phyloP scores from a whole-genome alignment of 2,888 invertebrate species.

The Cryptocheilus praepositus region DNA sequence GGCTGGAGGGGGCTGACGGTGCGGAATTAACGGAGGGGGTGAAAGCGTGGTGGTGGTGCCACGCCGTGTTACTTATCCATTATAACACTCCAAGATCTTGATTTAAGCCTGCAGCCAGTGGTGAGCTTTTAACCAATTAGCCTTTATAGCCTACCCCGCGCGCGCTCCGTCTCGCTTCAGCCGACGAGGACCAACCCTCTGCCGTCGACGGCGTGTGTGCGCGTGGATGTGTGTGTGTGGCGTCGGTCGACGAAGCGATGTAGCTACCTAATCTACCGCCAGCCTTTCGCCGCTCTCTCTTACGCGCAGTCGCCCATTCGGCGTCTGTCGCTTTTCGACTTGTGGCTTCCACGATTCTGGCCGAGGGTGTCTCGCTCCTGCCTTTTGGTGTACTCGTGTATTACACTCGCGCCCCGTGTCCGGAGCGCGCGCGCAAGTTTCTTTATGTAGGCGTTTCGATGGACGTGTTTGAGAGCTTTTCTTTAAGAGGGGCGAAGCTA shows the following conservation, averaged over 20 bases:
- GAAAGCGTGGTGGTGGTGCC: constrained; percentile 60
- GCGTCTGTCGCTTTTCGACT: constrained; percentile 21
- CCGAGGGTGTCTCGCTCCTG: no score
- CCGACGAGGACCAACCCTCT: constrained; percentile 30
- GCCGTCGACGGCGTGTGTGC: no score
- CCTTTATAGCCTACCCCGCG: constrained; percentile 72
- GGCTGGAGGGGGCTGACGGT: constrained; percentile 25
- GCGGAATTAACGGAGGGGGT: constrained; percentile 40
- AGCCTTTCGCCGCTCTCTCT: not conserved
- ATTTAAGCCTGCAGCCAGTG: constrained; percentile 75
- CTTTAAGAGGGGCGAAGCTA: not conserved
- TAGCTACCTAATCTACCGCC: no score
- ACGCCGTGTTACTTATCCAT: constrained; percentile 75
- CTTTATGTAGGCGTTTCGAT: constrained; percentile 40
- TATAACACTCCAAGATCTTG: constrained; percentile 76
- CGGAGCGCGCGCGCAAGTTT: constrained; percentile 29
- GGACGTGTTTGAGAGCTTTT: not conserved
- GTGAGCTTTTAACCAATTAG: constrained; percentile 76
- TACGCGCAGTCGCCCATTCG: constrained; percentile 12
- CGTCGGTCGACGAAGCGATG: no score
- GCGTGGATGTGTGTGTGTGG: no score
- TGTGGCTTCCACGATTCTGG: constrained; percentile 26
- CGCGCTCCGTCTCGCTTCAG: constrained; percentile 27
- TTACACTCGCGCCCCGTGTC: constrained; percentile 37
- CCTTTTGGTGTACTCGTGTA: constrained; percentile 13